These are phyloP conservation scores for Pachyramphus minor DNA, from an alignment of 2,113 vertebrate genomes.

Conservation along the genomic window DNA sequence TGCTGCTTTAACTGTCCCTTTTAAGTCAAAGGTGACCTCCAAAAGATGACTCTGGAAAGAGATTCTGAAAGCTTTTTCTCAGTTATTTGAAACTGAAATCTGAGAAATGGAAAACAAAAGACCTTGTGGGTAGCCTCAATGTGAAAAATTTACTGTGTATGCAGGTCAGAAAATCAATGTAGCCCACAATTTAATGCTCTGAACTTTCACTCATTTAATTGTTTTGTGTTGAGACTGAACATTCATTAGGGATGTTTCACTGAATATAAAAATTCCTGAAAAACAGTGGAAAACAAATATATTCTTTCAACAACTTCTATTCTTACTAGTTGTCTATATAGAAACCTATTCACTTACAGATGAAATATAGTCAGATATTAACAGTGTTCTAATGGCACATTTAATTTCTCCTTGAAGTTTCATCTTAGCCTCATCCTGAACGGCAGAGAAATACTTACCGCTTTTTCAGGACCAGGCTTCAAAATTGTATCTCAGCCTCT, in stretches of 20 bases:
- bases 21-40: conserved; percentile 54
- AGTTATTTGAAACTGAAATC: conserved; percentile 28
- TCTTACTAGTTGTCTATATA: not conserved
- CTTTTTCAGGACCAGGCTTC: not conserved
- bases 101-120: conserved; percentile 14
- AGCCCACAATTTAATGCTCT: conserved; percentile 28
- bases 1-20: conserved; percentile 2
- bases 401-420: not conserved
- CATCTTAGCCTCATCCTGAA: not conserved
- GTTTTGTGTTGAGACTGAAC: not conserved
- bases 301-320: not conserved
- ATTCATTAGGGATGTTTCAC: not conserved
- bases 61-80: conserved; percentile 37
- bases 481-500: not conserved
- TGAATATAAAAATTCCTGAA: conserved; percentile 1
- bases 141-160: conserved; percentile 23
- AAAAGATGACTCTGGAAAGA: conserved; percentile 5
- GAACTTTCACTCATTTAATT: conserved; percentile 38
- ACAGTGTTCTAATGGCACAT: not conserved
- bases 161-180: conserved; percentile 50
- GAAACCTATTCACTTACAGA: not conserved
- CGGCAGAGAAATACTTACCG: not conserved
- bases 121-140: conserved; percentile 1
- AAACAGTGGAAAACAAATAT: not conserved
- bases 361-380: not conserved